A percentile compares a stretch with the other conserved stretches of the same genome.
phyloP scores from a whole-genome alignment of 2,113 vertebrate species.

The Sclerurus mexicanus region DNA sequence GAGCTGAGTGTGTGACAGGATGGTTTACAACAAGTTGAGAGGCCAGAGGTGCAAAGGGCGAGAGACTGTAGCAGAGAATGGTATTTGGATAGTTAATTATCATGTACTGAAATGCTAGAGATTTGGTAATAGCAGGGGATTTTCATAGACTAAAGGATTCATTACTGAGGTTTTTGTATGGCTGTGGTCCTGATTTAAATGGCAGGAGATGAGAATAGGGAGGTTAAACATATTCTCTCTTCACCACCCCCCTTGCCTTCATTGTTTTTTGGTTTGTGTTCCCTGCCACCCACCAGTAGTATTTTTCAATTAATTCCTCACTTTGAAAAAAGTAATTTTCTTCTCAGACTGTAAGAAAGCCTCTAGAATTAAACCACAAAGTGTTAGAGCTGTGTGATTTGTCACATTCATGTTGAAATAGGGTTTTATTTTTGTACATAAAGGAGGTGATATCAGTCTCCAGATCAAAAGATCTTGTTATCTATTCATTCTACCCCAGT shows the following conservation, averaged over 20 bases:
- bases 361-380: constrained; percentile 51
- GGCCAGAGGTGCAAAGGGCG: background rate
- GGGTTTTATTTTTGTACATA: constrained; percentile 56
- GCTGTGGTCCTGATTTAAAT: background rate
- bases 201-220: background rate
- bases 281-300: background rate
- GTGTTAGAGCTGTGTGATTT: background rate
- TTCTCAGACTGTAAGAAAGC: background rate
- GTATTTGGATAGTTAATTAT: background rate
- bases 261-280: background rate
- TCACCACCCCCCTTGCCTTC: background rate
- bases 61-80: background rate
- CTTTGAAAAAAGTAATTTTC: background rate
- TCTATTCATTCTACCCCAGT: background rate
- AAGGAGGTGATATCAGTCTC: background rate
- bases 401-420: constrained; percentile 52
- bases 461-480: constrained; percentile 34
- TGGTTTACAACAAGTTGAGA: background rate
- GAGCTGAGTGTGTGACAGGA: background rate
- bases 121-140: background rate
- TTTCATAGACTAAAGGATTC: background rate
- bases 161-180: background rate
- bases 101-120: background rate
- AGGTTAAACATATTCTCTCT: background rate
- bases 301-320: constrained; percentile 22